Percentiles rank a stretch among this genome's conserved stretches.
These are phyloP conservation scores for Rhinella marina DNA, from an alignment of 2,797 vertebrate species.

Conservation along the genomic window DNA sequence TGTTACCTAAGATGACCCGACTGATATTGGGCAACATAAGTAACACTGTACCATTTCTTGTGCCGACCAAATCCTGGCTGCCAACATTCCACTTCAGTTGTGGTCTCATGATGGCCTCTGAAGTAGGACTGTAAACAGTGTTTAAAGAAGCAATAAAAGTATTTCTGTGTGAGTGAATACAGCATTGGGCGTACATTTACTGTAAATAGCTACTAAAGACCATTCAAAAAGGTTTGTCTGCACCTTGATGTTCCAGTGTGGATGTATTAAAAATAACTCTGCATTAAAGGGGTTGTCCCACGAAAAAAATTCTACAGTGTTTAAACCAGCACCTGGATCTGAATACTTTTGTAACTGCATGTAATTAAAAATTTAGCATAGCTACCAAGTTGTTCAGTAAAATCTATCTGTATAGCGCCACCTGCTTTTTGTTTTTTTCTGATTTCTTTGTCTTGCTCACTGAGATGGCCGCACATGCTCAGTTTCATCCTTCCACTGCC, in stretches of 20 bases:
- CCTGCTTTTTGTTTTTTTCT: too few relatives aligned
- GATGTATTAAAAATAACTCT: background rate
- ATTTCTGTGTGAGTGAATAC: constrained; percentile 6
- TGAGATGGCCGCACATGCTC: too few relatives aligned
- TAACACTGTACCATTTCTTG: constrained; percentile 48
- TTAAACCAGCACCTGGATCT: too few relatives aligned
- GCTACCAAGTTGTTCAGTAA: too few relatives aligned
- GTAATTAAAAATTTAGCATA: too few relatives aligned
- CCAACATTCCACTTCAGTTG: constrained; percentile 58
- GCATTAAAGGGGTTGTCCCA: background rate
- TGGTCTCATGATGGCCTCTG: constrained; percentile 48
- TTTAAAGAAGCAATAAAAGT: constrained; percentile 40
- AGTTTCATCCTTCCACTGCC: too few relatives aligned
- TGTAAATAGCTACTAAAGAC: background rate
- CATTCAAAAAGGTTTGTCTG: background rate
- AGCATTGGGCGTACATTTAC: background rate
- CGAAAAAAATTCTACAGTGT: background rate
- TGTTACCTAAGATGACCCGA: constrained; percentile 49
- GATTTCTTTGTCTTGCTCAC: too few relatives aligned
- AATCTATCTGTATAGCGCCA: too few relatives aligned
- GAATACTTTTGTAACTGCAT: too few relatives aligned
- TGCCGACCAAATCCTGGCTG: constrained; percentile 36
- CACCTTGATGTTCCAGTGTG: background rate
- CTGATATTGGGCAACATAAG: constrained; percentile 10
- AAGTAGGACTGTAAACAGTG: constrained; percentile 49